Percentiles rank a stretch among this genome's conserved stretches.
Evolutionary conservation across 2,113 vertebrate species (phyloP).

Genomic region (Onychorhynchus coronatus): DNA sequence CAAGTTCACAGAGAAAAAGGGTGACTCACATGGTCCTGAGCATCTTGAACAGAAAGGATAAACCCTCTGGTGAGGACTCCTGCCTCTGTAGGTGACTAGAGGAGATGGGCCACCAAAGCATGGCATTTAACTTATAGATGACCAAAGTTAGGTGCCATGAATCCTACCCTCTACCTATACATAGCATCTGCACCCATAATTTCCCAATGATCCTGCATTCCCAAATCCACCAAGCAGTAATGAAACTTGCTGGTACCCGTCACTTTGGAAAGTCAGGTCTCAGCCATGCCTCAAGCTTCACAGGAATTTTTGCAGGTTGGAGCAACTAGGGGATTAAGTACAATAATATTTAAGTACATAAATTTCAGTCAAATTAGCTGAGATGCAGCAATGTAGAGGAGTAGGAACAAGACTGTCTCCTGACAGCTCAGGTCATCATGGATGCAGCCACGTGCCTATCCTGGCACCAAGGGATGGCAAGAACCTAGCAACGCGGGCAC

Average conservation of each 20-base stretch:
- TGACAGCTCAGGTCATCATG: background rate
- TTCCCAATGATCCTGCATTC: background rate
- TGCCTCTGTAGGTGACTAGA: background rate
- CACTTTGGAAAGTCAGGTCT: background rate
- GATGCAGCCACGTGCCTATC: background rate
- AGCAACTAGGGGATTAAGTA: slow-evolving; percentile 31
- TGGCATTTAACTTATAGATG: background rate
- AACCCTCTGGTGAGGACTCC: background rate
- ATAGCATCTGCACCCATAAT: background rate
- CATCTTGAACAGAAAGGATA: background rate
- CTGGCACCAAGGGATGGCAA: background rate
- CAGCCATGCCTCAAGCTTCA: background rate
- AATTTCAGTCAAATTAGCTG: background rate
- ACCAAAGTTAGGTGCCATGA: background rate
- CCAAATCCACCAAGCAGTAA: background rate
- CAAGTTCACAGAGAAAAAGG: background rate
- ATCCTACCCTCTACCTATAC: background rate
- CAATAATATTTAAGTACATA: background rate
- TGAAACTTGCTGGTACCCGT: slow-evolving; percentile 17
- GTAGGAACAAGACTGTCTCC: background rate
- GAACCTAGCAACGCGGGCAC: background rate
- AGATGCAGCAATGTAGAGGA: background rate
- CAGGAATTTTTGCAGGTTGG: slow-evolving; percentile 28
- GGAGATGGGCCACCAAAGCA: fast-evolving
- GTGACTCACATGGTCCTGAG: background rate